Evolutionary conservation across 2,888 invertebrate genomes (phyloP), one percentile per base, ranked within the genome.

Genomic region (Leptura quadrifasciata): DNA sequence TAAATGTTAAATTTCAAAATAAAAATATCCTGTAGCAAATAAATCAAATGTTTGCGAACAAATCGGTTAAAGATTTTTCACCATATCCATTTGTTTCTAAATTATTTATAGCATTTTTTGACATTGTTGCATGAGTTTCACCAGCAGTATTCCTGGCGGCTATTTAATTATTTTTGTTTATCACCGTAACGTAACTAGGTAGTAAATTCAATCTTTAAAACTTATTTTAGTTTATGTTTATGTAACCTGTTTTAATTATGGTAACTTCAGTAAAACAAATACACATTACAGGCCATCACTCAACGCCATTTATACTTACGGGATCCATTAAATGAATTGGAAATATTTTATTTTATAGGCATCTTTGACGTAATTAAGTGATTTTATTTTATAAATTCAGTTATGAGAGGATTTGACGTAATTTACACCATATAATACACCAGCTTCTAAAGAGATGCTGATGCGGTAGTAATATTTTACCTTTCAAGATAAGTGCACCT

Each of bases 191-290:
- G 67, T 67, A 67, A 74, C 67, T 74, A 60, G 67, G 61, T 68
- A 61, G 74, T 61, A 68, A 74, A 68, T 68, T 27, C 65, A 74
- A 68, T 68, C 60, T 60, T 57, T 68, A 67, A 73, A 67, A 74
- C 74, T 74, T 68, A 67, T 74, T 74, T 74, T 67, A 67, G 67
- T 68, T 67, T 58, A 61, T 68, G 67, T 74, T 74, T 74, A 74
- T 68, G 67, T 74, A 74, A 74, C 74, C 74, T 74, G 74, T 61
- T 74, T 74, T 74, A 68, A 74, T 74, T 74, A 67, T 68, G 68
- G 74, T 74, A 57, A 74, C 68, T 74, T 61, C 60, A 74, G 60
- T 61, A 67, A 74, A 74, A 74, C 67, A 74, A 74, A 74, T 68
- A 74, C 69, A 77, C 77, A 75, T 74, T 65, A 71, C 52, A 6